These are phyloP conservation scores for Volucella inflata DNA, from an alignment of 2,888 invertebrate species.

Conservation along the genomic window DNA sequence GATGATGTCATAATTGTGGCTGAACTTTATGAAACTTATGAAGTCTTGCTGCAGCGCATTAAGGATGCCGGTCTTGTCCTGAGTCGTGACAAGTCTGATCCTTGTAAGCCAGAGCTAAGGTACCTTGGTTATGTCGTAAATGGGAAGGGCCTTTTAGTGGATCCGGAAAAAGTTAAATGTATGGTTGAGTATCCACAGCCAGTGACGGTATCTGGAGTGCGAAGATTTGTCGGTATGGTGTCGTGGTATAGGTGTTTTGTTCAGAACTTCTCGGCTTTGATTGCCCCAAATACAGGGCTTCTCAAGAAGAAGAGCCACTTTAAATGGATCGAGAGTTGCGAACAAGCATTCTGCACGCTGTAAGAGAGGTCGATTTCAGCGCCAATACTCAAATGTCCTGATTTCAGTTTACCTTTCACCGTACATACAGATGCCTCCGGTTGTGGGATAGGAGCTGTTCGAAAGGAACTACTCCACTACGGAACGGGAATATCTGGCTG, in stretches of 20 bases:
- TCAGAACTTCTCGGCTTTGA: conserved; percentile 29
- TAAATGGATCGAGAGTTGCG: conserved; percentile 16
- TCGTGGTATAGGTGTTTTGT: conserved; percentile 61
- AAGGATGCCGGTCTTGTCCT: conserved; percentile 17
- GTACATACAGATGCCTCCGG: conserved; percentile 63
- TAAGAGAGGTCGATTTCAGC: conserved; percentile 17
- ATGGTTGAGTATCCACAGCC: conserved; percentile 46
- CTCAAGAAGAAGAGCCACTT: conserved; percentile 45
- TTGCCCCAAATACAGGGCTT: conserved; percentile 36
- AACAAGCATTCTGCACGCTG: neutral
- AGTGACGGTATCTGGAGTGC: conserved; percentile 22
- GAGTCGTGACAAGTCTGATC: conserved; percentile 37
- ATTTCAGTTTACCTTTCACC: conserved; percentile 32
- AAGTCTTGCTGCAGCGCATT: neutral
- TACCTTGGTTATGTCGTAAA: conserved; percentile 54
- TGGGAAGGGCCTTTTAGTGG: conserved; percentile 27
- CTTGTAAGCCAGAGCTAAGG: conserved; percentile 36
- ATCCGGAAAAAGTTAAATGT: conserved; percentile 51
- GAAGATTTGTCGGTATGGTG: conserved; percentile 45
- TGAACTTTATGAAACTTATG: neutral
- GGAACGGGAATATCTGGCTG: too few relatives aligned
- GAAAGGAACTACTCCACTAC: conserved; percentile 22
- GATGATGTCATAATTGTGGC: conserved; percentile 43
- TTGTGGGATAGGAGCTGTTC: conserved; percentile 52
- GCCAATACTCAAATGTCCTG: conserved; percentile 13